Evolutionary conservation across 2,888 invertebrate genomes (phyloP).

Genomic region (Lamproptera curius): DNA sequence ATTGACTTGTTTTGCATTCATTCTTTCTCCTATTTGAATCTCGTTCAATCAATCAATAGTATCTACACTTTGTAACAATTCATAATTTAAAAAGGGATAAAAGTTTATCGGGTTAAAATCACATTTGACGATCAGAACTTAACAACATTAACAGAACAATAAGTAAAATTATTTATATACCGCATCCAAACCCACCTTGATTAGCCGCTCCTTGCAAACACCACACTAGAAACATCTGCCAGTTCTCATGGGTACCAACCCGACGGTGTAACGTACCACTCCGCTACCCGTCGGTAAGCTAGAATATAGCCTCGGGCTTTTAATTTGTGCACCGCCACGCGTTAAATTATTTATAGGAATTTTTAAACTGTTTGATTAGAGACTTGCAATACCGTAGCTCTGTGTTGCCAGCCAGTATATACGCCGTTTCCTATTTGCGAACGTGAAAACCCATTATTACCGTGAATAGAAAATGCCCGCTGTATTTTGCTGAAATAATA

Average conservation of each 20-base stretch:
- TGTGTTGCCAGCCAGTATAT: background rate
- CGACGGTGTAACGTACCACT: slow-evolving; percentile 51
- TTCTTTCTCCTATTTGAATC: too few species aligned
- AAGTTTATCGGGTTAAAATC: too few species aligned
- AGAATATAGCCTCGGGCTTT: slow-evolving; percentile 51
- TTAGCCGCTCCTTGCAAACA: slow-evolving; percentile 26
- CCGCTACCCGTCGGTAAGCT: slow-evolving; percentile 42
- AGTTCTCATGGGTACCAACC: slow-evolving; percentile 63
- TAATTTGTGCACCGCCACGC: slow-evolving; percentile 52
- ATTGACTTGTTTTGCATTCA: too few species aligned
- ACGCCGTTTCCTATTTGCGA: slow-evolving; percentile 10
- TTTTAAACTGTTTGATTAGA: slow-evolving; percentile 41
- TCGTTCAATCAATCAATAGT: too few species aligned
- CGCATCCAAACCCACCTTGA: slow-evolving; percentile 10
- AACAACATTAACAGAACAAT: too few species aligned
- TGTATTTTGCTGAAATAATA: background rate
- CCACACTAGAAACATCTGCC: slow-evolving; percentile 56
- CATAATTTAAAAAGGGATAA: too few species aligned
- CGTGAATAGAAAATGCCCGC: background rate
- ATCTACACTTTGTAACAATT: too few species aligned
- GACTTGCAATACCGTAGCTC: slow-evolving; percentile 21
- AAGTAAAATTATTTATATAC: background rate
- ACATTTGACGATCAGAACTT: too few species aligned
- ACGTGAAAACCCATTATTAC: slow-evolving; percentile 5
- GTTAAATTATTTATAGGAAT: slow-evolving; percentile 42